These are phyloP conservation scores for Holcopasites calliopsidis DNA, from an alignment of 1,140 invertebrate species.

Conservation along the genomic window DNA sequence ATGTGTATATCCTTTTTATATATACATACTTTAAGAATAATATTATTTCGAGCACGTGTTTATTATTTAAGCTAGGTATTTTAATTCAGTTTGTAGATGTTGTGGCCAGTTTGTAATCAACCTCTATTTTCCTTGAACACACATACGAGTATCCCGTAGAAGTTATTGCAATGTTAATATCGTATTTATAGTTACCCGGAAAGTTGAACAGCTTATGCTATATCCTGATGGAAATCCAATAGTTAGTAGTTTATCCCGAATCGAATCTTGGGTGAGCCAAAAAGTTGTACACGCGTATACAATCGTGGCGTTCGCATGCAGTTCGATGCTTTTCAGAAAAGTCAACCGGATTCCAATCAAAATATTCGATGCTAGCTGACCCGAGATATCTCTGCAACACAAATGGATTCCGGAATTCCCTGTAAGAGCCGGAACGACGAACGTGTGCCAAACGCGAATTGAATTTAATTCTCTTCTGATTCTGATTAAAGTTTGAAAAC, in stretches of 20 bases:
- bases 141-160: too few relatives aligned
- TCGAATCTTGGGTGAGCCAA: neutral
- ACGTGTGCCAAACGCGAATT: neutral
- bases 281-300: neutral
- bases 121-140: too few relatives aligned
- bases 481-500: neutral
- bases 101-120: too few relatives aligned
- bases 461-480: neutral
- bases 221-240: neutral
- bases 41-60: too few relatives aligned
- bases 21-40: too few relatives aligned
- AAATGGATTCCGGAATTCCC: conserved; percentile 6
- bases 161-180: too few relatives aligned
- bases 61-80: too few relatives aligned
- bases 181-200: neutral
- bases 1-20: too few relatives aligned
- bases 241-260: neutral
- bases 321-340: neutral
- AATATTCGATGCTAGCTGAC: conserved; percentile 4
- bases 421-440: neutral
- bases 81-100: too few relatives aligned
- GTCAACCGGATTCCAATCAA: conserved; percentile 5
- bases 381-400: neutral
- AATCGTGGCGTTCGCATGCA: neutral
- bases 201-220: neutral